Evolutionary conservation across 2,113 vertebrate genomes (phyloP).

Genomic region (Misgurnus mizolepis): DNA sequence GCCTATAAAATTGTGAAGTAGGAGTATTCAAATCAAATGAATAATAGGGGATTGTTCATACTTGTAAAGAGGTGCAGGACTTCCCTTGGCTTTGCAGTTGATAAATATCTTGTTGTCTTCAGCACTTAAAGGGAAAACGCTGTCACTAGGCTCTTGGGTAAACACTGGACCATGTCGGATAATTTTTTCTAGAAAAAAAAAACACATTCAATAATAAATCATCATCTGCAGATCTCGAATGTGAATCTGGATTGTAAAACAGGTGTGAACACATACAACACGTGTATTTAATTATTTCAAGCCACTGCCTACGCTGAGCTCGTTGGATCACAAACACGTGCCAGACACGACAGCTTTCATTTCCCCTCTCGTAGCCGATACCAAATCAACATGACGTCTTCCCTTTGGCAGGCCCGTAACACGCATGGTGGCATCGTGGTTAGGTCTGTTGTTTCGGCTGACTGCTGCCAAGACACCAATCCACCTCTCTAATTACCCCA

Average conservation of each 20-base stretch:
- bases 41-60: conserved; percentile 51
- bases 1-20: not conserved
- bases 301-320: conserved; percentile 26
- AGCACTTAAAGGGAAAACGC: conserved; percentile 77
- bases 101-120: conserved; percentile 80
- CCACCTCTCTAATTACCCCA: conserved; percentile 67
- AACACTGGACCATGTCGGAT: conserved; percentile 81
- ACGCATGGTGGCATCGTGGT: conserved; percentile 54
- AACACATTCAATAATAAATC: not conserved
- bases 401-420: conserved; percentile 30
- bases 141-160: conserved; percentile 84
- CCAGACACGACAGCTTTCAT: conserved; percentile 17
- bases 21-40: too few relatives aligned
- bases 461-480: conserved; percentile 64
- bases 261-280: conserved; percentile 13
- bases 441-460: conserved; percentile 59
- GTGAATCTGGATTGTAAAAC: conserved; percentile 24
- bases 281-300: conserved; percentile 10
- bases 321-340: conserved; percentile 25
- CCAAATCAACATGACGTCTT: conserved; percentile 37
- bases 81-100: conserved; percentile 83
- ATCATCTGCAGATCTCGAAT: not conserved
- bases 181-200: conserved; percentile 69
- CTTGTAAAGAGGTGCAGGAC: conserved; percentile 82
- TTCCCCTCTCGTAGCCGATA: conserved; percentile 16